Evolutionary conservation across 2,797 vertebrate genomes (phyloP), one percentile per base, ranked within the genome.

Genomic region (Arrhamphus sclerolepis): DNA sequence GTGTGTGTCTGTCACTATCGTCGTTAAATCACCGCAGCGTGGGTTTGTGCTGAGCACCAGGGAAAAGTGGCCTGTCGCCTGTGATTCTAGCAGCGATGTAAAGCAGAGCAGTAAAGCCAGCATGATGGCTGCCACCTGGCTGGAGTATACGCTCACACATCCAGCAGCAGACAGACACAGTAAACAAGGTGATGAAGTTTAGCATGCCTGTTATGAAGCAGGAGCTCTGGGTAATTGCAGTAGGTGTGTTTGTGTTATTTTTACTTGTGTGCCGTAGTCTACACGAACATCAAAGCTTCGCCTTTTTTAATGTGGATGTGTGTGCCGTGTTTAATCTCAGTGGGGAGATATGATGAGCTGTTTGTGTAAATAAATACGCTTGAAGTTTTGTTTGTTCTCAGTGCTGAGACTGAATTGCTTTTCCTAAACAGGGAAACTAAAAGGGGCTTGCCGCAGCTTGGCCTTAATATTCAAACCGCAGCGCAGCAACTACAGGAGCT

Each of bases 1-100:
- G 58, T 73, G 83, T 39, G 80, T 91, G 92, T 94, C 93, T 92
- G 87, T 78, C 88, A 78, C 89, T 81, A 89, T 94, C 77, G 88
- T 72, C 89, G 77, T 94, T 93, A 94, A 94, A 92, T 72, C 83
- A 72, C 84, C 65, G 67, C 84, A 85, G 82, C 56, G 57, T 24
- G 77, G 20, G 82, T 88, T 91, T 87, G 80, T 83, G 87, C 66
- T 63, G 78, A 65, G 84, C 84, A 72, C 77, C 72, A 41, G 69
- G 81, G 88, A 93, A 93, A 94, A 94, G 91, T 92, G 92, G 85
- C 85, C 92, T 94, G 92, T 95, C 94, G 92, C 85, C 86, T 90
- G 84, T 92, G 92, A 93, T 95, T 91, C 91, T 89, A 90, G 84
- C 88, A 82, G 70, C 83, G 63, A 73, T 84, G 89, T 84, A 80